These are phyloP conservation scores for Herpetotheres cachinnans DNA, from an alignment of 2,113 vertebrate genomes.

Conservation along the genomic window DNA sequence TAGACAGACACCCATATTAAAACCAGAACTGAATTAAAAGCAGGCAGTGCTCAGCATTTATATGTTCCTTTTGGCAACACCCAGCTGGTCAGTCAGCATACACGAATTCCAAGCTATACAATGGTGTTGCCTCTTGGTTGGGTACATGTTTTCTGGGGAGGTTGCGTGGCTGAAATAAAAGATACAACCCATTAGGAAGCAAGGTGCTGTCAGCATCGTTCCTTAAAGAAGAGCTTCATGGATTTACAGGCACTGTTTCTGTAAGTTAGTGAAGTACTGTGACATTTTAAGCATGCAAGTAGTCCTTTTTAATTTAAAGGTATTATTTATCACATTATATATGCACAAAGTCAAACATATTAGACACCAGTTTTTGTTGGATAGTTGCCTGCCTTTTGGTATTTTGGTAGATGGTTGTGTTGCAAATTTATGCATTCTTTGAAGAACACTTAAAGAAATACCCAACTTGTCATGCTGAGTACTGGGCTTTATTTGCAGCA, in stretches of 20 bases:
- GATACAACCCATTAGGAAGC: not conserved
- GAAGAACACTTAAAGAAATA: not conserved
- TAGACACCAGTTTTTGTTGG: not conserved
- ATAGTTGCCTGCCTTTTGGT: not conserved
- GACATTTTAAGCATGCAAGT: not conserved
- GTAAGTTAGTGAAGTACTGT: not conserved
- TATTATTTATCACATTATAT: not conserved
- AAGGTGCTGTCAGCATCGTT: not conserved
- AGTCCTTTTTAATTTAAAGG: not conserved
- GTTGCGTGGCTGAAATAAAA: not conserved
- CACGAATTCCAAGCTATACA: accelerated
- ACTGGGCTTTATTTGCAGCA: not conserved
- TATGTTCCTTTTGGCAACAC: not conserved
- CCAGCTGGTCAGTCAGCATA: not conserved
- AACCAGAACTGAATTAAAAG: not conserved
- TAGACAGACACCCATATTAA: not conserved
- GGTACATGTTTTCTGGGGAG: not conserved
- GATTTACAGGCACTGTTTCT: not conserved
- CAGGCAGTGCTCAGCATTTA: not conserved
- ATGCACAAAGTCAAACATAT: not conserved
- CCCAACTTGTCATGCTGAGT: not conserved
- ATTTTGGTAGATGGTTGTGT: not conserved
- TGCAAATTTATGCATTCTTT: not conserved
- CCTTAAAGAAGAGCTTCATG: not conserved
- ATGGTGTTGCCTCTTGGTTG: not conserved